Evolutionary conservation across 2,797 vertebrate species (phyloP).

Genomic region (Emydoidea blandingii): DNA sequence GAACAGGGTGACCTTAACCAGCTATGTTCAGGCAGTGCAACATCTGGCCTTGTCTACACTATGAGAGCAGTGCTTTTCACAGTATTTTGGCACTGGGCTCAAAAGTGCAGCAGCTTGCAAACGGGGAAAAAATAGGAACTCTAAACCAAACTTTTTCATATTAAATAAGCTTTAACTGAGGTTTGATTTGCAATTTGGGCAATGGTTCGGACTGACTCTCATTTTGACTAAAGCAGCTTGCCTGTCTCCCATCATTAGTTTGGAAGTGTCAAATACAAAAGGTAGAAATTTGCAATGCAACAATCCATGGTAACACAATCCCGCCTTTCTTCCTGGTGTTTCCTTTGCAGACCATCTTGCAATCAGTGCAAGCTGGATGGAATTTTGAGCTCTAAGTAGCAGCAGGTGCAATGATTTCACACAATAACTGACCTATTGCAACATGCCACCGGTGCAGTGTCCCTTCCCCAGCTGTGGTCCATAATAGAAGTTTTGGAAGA

Average conservation of each 20-base stretch:
- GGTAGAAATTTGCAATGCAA: conserved; percentile 10
- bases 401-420: conserved; percentile 54
- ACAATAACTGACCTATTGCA: conserved; percentile 51
- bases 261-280: conserved; percentile 37
- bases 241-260: neutral
- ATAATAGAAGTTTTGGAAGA: conserved; percentile 41
- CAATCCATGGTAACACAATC: conserved; percentile 11
- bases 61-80: neutral
- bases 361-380: conserved; percentile 23
- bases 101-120: neutral
- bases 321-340: neutral
- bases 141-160: conserved; percentile 26
- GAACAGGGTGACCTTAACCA: neutral
- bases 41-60: neutral
- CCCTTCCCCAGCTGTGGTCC: conserved; percentile 53
- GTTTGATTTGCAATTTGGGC: neutral
- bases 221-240: conserved; percentile 18
- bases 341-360: conserved; percentile 44
- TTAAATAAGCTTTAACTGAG: conserved; percentile 20
- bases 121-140: neutral
- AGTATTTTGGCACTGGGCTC: neutral
- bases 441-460: conserved; percentile 25
- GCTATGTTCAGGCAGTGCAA: neutral
- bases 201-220: neutral
- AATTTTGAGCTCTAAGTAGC: conserved; percentile 43